Conservation (phyloP, 2,797 vertebrate species). For the Cephalopachus bancanus region DNA sequence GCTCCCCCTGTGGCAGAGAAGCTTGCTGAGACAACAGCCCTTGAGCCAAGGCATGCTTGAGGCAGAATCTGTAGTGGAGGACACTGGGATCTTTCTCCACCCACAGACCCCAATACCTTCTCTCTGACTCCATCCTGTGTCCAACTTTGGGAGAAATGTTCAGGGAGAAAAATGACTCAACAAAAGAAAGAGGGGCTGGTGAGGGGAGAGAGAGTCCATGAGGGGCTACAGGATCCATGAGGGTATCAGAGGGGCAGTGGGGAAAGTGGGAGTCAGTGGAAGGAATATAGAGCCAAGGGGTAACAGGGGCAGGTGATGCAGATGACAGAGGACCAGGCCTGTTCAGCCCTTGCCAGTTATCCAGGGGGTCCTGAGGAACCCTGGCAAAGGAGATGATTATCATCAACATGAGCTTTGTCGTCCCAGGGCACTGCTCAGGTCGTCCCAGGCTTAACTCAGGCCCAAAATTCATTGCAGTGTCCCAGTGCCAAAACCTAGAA, state of each 20-base stretch:
- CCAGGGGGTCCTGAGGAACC: slow-evolving; percentile 93
- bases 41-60: rapidly evolving
- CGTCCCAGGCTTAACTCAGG: not conserved
- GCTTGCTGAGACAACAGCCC: not conserved
- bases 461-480: not conserved
- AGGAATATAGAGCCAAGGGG: not conserved
- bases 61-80: rapidly evolving
- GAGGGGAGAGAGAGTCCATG: not conserved
- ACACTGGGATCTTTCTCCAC: not conserved
- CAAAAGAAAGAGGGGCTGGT: not conserved
- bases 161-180: not conserved
- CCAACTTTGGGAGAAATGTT: slow-evolving; percentile 72
- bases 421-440: not conserved
- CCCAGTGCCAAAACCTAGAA: not conserved
- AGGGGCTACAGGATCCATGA: rapidly evolving
- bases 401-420: slow-evolving; percentile 27
- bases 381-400: slow-evolving; percentile 84
- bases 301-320: not conserved
- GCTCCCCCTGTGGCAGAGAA: slow-evolving; percentile 91
- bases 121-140: not conserved
- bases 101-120: slow-evolving; percentile 86
- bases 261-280: not conserved
- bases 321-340: not conserved
- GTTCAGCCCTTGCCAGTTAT: slow-evolving; percentile 90
- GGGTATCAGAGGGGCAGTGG: rapidly evolving